Base-by-base conservation (phyloP, 2,113 vertebrate genomes). In the Anarrhichthys ocellatus region DNA sequence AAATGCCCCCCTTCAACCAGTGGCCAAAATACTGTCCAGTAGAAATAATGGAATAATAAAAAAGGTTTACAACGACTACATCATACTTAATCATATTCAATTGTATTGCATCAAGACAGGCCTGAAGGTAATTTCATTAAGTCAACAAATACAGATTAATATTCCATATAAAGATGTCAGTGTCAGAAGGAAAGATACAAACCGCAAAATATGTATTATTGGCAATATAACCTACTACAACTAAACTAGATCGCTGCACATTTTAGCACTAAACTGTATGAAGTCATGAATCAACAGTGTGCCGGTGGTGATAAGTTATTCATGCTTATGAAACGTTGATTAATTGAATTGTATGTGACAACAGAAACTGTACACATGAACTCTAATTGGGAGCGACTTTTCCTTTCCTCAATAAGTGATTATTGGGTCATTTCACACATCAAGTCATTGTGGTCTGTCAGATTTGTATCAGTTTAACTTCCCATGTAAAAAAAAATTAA, bases 271-370 rank as follows among this genome's bases (percentile, higher is more conserved):
- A 5, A 13, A 38, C 40, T 63, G 68, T n/a, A 73, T 38, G 42
- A 80, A 84, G 58, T 78, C 50, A 27, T 52, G 71, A 42, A 78
- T 6, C 62, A 65, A 73, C 66, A 29, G 58, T 72, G 75, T 44
- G 40, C 46, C 56, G 58, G 74, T 50, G 22, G 22, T 80, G 84
- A 87, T 84, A 67, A 86, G 58, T 85, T 74, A 85, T 86, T 91
- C 82, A 82, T 70, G 82, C 81, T 77, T 48, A 83, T 82, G 52
- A 85, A 87, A 82, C 50, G 64, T 73, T 92, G 82, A 91, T 91
- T 81, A 82, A 92, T 90, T 85, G 73, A 72, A 81, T n/a, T 2
- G 65, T 80, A 72, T 71, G 46, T 27, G 71, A 65, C 66, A 64
- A 58, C 54, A 76, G 65, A 79, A 76, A 78, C 76, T 46, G 73